These are phyloP conservation scores for Todiramphus saurophagus DNA, from an alignment of 2,113 vertebrate genomes.

Conservation along the genomic window DNA sequence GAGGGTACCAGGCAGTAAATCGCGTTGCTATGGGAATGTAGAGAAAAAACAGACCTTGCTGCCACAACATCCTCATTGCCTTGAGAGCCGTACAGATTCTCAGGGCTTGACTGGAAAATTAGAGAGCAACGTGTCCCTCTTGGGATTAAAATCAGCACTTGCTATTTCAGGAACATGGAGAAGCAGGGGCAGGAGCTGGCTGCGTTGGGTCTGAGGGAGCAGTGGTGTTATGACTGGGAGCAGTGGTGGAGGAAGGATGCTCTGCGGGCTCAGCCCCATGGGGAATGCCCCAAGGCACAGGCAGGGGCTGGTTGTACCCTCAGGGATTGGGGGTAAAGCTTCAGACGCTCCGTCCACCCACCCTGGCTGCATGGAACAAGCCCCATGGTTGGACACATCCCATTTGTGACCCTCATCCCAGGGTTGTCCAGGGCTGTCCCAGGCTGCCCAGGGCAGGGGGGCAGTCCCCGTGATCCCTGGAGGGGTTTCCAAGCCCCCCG, in stretches of 20 bases:
- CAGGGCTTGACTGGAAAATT: not conserved
- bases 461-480: too few relatives aligned
- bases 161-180: not conserved
- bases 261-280: not conserved
- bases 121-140: not conserved
- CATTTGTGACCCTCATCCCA: too few relatives aligned
- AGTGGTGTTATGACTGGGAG: accelerated
- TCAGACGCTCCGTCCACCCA: not conserved
- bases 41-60: not conserved
- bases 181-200: not conserved
- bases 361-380: not conserved
- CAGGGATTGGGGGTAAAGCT: accelerated
- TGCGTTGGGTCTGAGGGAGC: not conserved
- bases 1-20: not conserved
- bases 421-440: too few relatives aligned
- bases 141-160: not conserved
- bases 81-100: not conserved
- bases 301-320: not conserved
- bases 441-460: too few relatives aligned
- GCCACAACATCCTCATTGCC: not conserved
- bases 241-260: not conserved
- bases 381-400: accelerated
- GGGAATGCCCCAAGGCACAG: not conserved
- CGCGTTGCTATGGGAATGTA: not conserved
- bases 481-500: too few relatives aligned